phyloP scores from a whole-genome alignment of 2,888 invertebrate species.

The Arctia plantaginis region DNA sequence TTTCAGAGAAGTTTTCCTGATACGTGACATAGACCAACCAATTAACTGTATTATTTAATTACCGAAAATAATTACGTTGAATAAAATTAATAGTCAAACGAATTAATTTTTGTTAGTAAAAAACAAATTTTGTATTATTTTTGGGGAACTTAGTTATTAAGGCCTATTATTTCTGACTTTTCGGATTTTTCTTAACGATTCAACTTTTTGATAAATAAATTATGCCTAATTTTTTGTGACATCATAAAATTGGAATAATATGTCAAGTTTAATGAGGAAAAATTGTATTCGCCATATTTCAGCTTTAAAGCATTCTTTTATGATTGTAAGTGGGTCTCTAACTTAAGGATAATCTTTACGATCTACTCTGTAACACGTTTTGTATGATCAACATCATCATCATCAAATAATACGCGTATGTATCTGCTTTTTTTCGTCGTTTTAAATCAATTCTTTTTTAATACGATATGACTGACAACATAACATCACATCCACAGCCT shows the following conservation, averaged over 20 bases:
- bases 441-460: no score
- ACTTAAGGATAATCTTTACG: not conserved
- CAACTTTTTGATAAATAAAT: not conserved
- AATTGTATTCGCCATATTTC: not conserved
- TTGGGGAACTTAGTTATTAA: not conserved
- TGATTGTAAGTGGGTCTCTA: not conserved
- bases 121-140: not conserved
- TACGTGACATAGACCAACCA: no score
- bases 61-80: not conserved
- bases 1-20: not conserved
- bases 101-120: not conserved
- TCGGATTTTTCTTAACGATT: not conserved
- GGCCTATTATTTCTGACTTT: not conserved
- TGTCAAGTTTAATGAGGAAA: not conserved
- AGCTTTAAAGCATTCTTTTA: not conserved
- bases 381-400: no score
- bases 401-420: no score
- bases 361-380: no score
- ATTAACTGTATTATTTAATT: no score
- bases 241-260: not conserved
- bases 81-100: not conserved
- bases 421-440: no score
- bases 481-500: no score
- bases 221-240: not conserved
- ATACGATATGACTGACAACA: no score